A percentile compares a stretch with the other conserved stretches of the same genome.
phyloP scores from a whole-genome alignment of 64 coral and sea anemone species.

The Montipora efflorescens region DNA sequence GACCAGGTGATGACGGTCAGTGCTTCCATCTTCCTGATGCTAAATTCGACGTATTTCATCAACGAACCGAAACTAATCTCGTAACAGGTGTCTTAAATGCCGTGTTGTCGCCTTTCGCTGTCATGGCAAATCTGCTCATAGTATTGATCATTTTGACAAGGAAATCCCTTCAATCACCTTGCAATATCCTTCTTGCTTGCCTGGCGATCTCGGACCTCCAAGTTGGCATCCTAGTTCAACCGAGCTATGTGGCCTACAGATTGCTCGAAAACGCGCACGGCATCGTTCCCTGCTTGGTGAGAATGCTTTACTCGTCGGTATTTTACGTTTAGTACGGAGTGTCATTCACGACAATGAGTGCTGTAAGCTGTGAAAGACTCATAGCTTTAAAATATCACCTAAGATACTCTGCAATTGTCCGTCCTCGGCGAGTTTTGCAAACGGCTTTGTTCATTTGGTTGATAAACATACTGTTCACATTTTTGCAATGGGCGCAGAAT shows the following conservation, averaged over 20 bases:
- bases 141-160: slow-evolving; percentile 47
- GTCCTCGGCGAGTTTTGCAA: too few species aligned
- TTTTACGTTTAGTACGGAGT: too few species aligned
- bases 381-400: too few species aligned
- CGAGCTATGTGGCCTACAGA: slow-evolving; percentile 71
- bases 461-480: slow-evolving; percentile 9
- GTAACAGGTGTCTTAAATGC: slow-evolving; percentile 72
- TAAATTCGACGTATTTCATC: slow-evolving; percentile 30
- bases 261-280: slow-evolving; percentile 61
- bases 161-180: slow-evolving; percentile 47
- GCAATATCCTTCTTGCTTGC: slow-evolving; percentile 74
- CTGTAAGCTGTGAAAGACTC: too few species aligned
- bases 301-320: slow-evolving; percentile 18
- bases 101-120: slow-evolving; percentile 64
- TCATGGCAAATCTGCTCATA: slow-evolving; percentile 62
- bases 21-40: slow-evolving; percentile 52
- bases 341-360: too few species aligned
- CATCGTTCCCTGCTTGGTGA: slow-evolving; percentile 63
- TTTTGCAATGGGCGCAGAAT: slow-evolving; percentile 75
- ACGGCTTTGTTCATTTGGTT: too few species aligned
- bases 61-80: slow-evolving; percentile 60
- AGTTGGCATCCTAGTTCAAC: slow-evolving; percentile 73
- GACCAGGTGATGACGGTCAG: too few species aligned
- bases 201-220: slow-evolving; percentile 71
- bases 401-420: too few species aligned